Base-by-base conservation (phyloP, 1,140 invertebrate species). In the Wasmannia auropunctata region DNA sequence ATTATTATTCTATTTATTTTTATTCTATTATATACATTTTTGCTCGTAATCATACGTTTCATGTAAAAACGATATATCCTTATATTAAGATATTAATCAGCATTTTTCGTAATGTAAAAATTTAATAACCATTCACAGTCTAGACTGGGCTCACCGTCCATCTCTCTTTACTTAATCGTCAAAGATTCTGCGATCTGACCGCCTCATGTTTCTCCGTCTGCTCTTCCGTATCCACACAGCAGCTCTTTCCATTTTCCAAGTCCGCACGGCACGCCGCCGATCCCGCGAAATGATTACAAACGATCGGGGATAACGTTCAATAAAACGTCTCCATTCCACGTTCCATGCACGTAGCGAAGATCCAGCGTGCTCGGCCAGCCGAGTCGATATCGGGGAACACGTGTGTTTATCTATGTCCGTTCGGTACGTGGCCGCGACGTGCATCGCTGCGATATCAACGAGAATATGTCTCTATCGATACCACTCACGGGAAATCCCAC, bases 221-320 rank as follows among this genome's bases (percentile, higher is more conserved):
- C 69, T 63, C 63, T 58, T 67, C 72, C 56, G 58, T 49, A 86
- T 86, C 70, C 34, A 10, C 49, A 22, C 51, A 25, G 76, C 25
- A 34, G 31, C 49, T 60, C 65, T 88, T 90, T 81, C 77, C 85
- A 91, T 91, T 87, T 90, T 90, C 90, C 90, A 90, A 87, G 83
- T 91, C 86, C 84, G 70, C 87, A 46, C 86, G 72, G 60, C 22
- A 56, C 63, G 34, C 54, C 63, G 60, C 77, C 88, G 86, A 85
- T 88, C 81, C 51, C 62, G 58, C 90, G 69, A 87, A 91, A 89
- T 88, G 88, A 92, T 92, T 92, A 92, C 84, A 90, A 91, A 92
- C 91, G 89, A 90, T 58, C 87, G 28, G 46, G 85, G 85, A 91
- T 91, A 91, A 90, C 89, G 86, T 92, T 85, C 90, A 89, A 91